Conservation (phyloP, 2,888 invertebrate genomes). For the Troglohyphantes excavatus region DNA sequence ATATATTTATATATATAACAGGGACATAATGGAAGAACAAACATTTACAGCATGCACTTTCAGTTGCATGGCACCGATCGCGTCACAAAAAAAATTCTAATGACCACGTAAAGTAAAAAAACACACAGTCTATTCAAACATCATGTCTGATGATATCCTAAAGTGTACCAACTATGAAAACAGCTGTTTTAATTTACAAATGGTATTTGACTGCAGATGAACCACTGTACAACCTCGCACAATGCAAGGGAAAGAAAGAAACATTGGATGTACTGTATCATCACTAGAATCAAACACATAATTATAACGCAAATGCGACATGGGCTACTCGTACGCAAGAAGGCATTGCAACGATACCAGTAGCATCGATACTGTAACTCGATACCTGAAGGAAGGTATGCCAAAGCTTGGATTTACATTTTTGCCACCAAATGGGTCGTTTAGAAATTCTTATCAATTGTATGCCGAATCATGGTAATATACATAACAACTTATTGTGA, state of each 20-base stretch:
- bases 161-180: slow-evolving; percentile 70
- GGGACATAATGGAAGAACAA: slow-evolving; percentile 66
- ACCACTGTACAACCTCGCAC: slow-evolving; percentile 68
- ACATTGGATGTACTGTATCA: background rate
- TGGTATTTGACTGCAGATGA: slow-evolving; percentile 59
- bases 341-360: background rate
- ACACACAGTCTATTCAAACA: slow-evolving; percentile 71
- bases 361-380: slow-evolving; percentile 15
- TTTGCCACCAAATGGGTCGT: too few species aligned
- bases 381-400: too few species aligned
- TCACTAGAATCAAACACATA: background rate
- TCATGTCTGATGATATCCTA: slow-evolving; percentile 62
- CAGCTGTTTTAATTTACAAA: slow-evolving; percentile 72
- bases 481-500: too few species aligned
- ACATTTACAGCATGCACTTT: slow-evolving; percentile 73
- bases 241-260: background rate
- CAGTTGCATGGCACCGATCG: slow-evolving; percentile 61
- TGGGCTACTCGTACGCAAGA: too few species aligned
- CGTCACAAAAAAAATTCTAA: slow-evolving; percentile 43
- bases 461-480: too few species aligned
- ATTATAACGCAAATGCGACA: background rate
- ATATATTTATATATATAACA: slow-evolving; percentile 63
- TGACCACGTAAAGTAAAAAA: slow-evolving; percentile 73
- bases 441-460: too few species aligned
- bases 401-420: too few species aligned